Evolutionary conservation across 2,888 invertebrate genomes (phyloP), one percentile per base, ranked within the genome.

Genomic region (Odontocerum albicorne): DNA sequence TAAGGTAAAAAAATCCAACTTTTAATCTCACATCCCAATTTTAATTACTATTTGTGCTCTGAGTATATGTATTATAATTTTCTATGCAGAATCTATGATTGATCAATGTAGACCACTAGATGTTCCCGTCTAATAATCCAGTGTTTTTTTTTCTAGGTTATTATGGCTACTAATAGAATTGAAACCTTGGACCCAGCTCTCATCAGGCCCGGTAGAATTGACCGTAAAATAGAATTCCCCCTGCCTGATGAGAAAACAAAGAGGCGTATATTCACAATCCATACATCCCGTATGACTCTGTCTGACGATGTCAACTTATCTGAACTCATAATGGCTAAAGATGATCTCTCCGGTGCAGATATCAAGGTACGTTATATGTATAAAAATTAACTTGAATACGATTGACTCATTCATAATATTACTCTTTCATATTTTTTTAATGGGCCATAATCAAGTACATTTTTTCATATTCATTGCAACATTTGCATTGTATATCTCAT

Each of bases 161-260:
- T 96, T 32, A 96, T 96, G 96, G 96, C 96, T 0, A 96, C 96
- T 21, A 96, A 96, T 70, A 86, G 99, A 64, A 99, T 99, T 68
- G 99, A 99, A 77, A 98, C 98, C 0, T 78, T 99, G 38, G 99
- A 99, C 74, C 98, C 99, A 2, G 99, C 99, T 35, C 81, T 99
- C 38, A 99, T 99, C 71, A 87, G 99, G 63, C 99, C 99, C 1
- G 99, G 99, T 15, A 88, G 99, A 71, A 99, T 99, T 65, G 99
- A 99, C 77, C 84, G 99, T 49, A 99, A 99, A 77, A 99, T 99
- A 60, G 99, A 99, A 74, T 99, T 99, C 71, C 99, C 99, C 0
- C 78, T 99, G 46, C 99, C 99, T 0, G 98, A 99, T 76, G 99
- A 99, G 71, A 98, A 98, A 72, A 99, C 99, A 0, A 96, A 96